Base-by-base conservation (phyloP, 2,797 vertebrate genomes). In the Telmatherina bonti region DNA sequence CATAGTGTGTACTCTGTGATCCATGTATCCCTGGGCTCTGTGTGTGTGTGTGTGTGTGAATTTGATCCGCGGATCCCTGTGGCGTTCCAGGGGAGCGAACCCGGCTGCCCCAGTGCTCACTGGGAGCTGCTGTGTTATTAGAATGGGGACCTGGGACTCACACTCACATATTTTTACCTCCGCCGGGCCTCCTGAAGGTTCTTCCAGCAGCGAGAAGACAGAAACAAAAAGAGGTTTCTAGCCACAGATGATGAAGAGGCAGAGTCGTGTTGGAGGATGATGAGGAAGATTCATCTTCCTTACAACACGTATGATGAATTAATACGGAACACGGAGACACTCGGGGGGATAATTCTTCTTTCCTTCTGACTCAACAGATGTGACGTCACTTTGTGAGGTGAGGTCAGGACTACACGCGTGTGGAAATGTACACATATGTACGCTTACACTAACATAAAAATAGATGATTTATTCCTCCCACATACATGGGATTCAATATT, bases 71-170 rank as follows among this genome's bases (percentile, higher is more conserved):
- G 70, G 82, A 88, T 91, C 90, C 88, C 89, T 53, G 81, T 85
- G 89, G 90, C 67, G 68, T 89, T 91, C 78, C 85, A 87, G 86
- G 86, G 88, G 83, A 88, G 84, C 85, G 51, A 89, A 82, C 92
- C 89, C 89, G 84, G 92, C 92, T 92, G 93, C 92, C 90, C 88
- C 88, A 76, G 81, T 70, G 86, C 90, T 86, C 93, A 85, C 91
- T 92, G 92, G 93, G 92, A 93, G 90, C 86, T 86, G 88, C 91
- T 91, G 73, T 90, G 90, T 94, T 95, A 94, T 95, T 94, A 93
- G 92, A 94, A 90, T 83, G 84, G 93, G 93, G 92, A 94, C 91
- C 91, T 93, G 82, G 86, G 88, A 92, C 70, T 72, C 72, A 72
- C 76, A 33, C 56, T 11, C 59, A 56, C 51, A 67, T 45, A 59